Percentiles rank a stretch among this genome's conserved stretches.
phyloP scores from a whole-genome alignment of 2,113 vertebrate genomes.

The Etia nguti region DNA sequence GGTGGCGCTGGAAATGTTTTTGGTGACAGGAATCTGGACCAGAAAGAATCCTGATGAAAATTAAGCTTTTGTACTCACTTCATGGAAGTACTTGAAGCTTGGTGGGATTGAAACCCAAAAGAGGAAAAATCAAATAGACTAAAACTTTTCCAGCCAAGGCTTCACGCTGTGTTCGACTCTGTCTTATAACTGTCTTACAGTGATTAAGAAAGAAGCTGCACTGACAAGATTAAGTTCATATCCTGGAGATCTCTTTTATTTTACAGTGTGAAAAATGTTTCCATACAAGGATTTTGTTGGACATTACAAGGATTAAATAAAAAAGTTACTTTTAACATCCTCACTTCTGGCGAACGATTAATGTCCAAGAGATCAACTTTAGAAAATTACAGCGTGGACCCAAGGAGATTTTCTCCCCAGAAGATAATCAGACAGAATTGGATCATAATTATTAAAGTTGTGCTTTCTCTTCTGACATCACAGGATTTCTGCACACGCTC shows the following conservation, averaged over 20 bases:
- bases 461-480: constrained; percentile 17
- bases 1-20: neutral
- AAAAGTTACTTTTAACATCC: neutral
- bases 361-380: neutral
- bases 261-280: neutral
- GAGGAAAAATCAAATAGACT: neutral
- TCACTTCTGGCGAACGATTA: neutral
- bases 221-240: neutral
- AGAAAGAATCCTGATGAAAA: neutral
- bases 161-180: neutral
- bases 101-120: neutral
- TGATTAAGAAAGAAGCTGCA: neutral
- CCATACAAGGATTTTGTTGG: neutral
- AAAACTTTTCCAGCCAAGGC: neutral
- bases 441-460: constrained; percentile 32
- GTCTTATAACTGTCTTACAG: neutral
- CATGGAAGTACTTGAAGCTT: neutral
- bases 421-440: neutral
- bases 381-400: neutral
- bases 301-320: neutral
- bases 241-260: neutral
- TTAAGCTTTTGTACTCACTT: neutral
- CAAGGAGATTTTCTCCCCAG: constrained; percentile 1
- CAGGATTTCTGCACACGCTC: neutral
- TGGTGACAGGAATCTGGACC: neutral